A percentile compares a stretch with the other conserved stretches of the same genome.
Evolutionary conservation across 2,888 invertebrate genomes (phyloP).

Genomic region (Schizotus pectinicornis): DNA sequence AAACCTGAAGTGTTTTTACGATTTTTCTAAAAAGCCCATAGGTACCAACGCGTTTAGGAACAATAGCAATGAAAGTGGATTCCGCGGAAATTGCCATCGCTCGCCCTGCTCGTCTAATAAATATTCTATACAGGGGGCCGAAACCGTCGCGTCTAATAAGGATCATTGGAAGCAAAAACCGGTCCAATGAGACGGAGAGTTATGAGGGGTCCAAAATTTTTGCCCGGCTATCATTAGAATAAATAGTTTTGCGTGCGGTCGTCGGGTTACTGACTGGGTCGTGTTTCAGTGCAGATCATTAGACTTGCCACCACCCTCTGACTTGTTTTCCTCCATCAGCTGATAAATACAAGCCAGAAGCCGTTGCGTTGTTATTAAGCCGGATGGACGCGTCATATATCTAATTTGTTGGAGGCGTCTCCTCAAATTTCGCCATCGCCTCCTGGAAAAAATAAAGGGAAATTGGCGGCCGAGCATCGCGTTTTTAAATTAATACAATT

Average conservation of each 20-base stretch:
- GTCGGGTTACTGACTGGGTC: slow-evolving; percentile 9
- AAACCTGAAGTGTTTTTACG: slow-evolving; percentile 30
- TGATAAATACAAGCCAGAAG: no score
- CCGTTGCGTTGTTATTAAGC: no score
- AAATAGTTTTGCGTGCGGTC: neutral
- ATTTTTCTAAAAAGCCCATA: slow-evolving; percentile 17
- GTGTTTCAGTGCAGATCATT: slow-evolving; percentile 11
- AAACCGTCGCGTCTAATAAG: no score
- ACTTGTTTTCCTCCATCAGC: neutral
- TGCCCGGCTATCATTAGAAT: neutral
- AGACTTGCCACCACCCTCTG: neutral
- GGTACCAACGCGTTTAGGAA: slow-evolving; percentile 1
- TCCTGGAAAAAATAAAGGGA: no score
- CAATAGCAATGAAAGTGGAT: slow-evolving; percentile 5
- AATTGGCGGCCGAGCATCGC: neutral
- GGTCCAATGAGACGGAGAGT: slow-evolving; percentile 4
- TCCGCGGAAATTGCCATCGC: neutral
- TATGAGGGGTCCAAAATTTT: slow-evolving; percentile 2
- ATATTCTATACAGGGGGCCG: neutral
- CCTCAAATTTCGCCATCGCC: no score
- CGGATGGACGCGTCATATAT: no score
- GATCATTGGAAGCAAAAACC: neutral
- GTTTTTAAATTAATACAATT: slow-evolving; percentile 4
- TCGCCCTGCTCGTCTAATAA: neutral
- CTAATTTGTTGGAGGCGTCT: no score